Evolutionary conservation across 2,113 vertebrate genomes (phyloP), one percentile per base, ranked within the genome.

Genomic region (Rhizomys pruinosus): DNA sequence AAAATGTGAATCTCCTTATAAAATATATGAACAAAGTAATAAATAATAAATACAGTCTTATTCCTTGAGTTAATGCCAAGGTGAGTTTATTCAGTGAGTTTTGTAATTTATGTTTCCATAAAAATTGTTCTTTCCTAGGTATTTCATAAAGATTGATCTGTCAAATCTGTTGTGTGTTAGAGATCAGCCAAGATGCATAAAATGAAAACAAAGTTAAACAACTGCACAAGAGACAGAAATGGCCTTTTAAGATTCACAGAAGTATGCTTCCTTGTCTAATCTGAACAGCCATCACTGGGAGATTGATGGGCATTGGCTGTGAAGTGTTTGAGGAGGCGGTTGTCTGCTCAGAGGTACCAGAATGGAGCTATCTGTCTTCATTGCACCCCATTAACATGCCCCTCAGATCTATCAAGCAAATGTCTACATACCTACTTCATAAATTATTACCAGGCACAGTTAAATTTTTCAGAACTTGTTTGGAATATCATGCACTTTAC

Each of bases 281-380:
- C 96, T 92, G 93, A 97, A 93, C 84, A 96, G 94, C 89, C 94
- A 98, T 98, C 96, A 87, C 61, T 32, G 57, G 0, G 92, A 98
- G 98, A 98, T 98, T 98, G 98, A 98, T 98, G 97, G 89, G 92
- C 71, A 29, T 89, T 98, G 97, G 97, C 97, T 95, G 95, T 97
- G 96, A 97, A 97, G 97, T 95, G 97, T 98, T 98, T 98, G 97
- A 95, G 77, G 97, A 97, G 95, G 94, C 0, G 2, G 69, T 96
- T 97, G 76, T 96, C 96, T 97, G 95, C 95, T 97, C 61, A 3
- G 94, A 91, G 89, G 93, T 95, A 97, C 97, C 97, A 96, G 96
- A 96, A 98, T 96, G 97, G 91, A 97, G 96, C 97, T 96, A 98
- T 98, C 98, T 98, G 94, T 98, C 98, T 98, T 98, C 98, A 98